These are phyloP conservation scores for Pristis pectinata DNA, from an alignment of 2,797 vertebrate genomes.

Conservation along the genomic window DNA sequence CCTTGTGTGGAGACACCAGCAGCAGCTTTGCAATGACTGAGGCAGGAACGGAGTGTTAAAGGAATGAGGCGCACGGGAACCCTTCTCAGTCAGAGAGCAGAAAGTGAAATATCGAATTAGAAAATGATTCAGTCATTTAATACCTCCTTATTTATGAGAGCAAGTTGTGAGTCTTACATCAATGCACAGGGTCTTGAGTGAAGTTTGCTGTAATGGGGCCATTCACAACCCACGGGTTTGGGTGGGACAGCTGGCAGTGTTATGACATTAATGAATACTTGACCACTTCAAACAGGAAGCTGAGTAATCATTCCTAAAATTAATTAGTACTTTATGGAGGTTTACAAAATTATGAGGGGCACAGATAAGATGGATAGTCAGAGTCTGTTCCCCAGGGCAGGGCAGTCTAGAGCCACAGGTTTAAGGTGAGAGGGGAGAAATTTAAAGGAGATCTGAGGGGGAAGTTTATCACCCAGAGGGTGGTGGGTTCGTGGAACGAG, in stretches of 20 bases:
- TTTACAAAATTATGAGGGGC: too few relatives aligned
- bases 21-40: neutral
- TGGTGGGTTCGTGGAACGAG: too few relatives aligned
- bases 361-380: too few relatives aligned
- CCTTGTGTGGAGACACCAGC: neutral
- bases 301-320: neutral
- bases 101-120: constrained; percentile 56
- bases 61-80: too few relatives aligned
- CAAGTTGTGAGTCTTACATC: neutral
- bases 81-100: constrained; percentile 58
- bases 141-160: neutral
- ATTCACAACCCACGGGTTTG: neutral
- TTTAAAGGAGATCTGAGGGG: too few relatives aligned
- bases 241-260: too few relatives aligned
- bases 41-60: too few relatives aligned
- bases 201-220: neutral
- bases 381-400: too few relatives aligned
- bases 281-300: neutral
- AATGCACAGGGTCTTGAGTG: neutral
- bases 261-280: too few relatives aligned
- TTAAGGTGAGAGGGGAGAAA: too few relatives aligned
- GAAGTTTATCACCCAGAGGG: too few relatives aligned
- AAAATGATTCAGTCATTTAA: constrained; percentile 56
- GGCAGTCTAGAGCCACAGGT: too few relatives aligned
- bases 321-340: neutral